Evolutionary conservation across 1,140 invertebrate species (phyloP).

Genomic region (Sycophaga agraensis): DNA sequence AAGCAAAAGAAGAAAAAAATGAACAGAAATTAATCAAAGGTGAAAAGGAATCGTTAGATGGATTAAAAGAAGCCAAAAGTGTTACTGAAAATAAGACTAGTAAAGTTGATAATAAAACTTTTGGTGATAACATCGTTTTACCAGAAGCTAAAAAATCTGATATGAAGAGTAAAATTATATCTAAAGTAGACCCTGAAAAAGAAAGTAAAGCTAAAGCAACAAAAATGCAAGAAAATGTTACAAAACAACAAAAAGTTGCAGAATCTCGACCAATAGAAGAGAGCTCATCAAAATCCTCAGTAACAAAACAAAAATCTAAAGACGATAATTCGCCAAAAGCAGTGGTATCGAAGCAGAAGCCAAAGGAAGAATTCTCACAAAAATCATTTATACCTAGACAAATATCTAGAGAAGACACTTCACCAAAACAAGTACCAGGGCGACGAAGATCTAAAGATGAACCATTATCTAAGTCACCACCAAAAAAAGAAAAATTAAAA

Average conservation of each 20-base stretch:
- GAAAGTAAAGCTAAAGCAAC: conserved; percentile 27
- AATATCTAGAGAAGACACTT: conserved; percentile 12
- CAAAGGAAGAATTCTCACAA: conserved; percentile 7
- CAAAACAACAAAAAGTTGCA: conserved; percentile 7
- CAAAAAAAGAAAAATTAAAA: conserved; percentile 10
- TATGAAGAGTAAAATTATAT: conserved; percentile 14
- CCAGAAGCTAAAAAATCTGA: conserved; percentile 8
- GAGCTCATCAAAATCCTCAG: not conserved
- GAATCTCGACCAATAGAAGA: not conserved
- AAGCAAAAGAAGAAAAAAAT: not conserved
- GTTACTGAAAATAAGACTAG: conserved; percentile 3
- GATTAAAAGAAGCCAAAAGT: not conserved
- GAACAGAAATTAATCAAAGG: conserved; percentile 22
- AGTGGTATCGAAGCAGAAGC: not conserved
- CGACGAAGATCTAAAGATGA: conserved; percentile 21
- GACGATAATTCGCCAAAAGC: conserved; percentile 8
- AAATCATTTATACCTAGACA: not conserved
- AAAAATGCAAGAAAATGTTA: conserved; percentile 26
- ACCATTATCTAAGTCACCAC: conserved; percentile 11
- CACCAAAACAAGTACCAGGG: not conserved
- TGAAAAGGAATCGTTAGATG: not conserved
- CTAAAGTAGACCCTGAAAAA: conserved; percentile 18
- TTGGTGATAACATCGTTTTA: not conserved
- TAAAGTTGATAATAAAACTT: not conserved
- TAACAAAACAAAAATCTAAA: conserved; percentile 1